Percentiles rank a stretch among this genome's conserved stretches.
Evolutionary conservation across 2,888 invertebrate species (phyloP).

Genomic region (Mamestra brassicae): DNA sequence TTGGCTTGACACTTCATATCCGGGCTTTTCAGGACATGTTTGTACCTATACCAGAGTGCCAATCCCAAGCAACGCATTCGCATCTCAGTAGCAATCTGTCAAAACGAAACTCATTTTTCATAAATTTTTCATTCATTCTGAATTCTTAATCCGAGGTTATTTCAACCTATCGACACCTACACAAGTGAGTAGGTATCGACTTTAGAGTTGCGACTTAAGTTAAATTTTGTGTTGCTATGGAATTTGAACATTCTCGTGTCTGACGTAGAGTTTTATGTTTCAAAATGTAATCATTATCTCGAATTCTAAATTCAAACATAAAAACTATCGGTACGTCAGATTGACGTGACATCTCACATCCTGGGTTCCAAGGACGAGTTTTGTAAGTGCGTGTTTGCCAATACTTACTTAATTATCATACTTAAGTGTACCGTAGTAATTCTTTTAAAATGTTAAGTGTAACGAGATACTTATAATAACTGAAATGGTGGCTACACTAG

Average conservation of each 20-base stretch:
- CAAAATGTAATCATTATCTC: neutral
- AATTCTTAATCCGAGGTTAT: neutral
- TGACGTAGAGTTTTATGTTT: neutral
- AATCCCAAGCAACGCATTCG: too few species aligned
- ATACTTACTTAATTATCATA: conserved; percentile 49
- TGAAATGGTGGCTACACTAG: conserved; percentile 36
- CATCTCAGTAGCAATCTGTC: too few species aligned
- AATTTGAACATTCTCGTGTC: neutral
- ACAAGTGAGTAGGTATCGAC: neutral
- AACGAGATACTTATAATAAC: conserved; percentile 53
- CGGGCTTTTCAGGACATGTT: conserved; percentile 56
- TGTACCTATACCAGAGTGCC: neutral
- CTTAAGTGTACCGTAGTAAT: conserved; percentile 34
- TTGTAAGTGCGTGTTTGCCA: conserved; percentile 32
- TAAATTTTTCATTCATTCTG: too few species aligned
- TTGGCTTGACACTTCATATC: conserved; percentile 64
- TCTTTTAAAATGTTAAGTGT: conserved; percentile 42
- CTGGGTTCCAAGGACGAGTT: conserved; percentile 57
- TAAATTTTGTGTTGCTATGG: neutral
- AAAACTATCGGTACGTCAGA: conserved; percentile 20
- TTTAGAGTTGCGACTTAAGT: neutral
- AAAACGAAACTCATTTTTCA: neutral
- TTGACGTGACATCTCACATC: conserved; percentile 65
- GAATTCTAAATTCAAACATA: neutral
- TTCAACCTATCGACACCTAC: neutral